Evolutionary conservation across 2,888 invertebrate species (phyloP), one percentile per base, ranked within the genome.

Genomic region (Caenorhabditis uteleia): DNA sequence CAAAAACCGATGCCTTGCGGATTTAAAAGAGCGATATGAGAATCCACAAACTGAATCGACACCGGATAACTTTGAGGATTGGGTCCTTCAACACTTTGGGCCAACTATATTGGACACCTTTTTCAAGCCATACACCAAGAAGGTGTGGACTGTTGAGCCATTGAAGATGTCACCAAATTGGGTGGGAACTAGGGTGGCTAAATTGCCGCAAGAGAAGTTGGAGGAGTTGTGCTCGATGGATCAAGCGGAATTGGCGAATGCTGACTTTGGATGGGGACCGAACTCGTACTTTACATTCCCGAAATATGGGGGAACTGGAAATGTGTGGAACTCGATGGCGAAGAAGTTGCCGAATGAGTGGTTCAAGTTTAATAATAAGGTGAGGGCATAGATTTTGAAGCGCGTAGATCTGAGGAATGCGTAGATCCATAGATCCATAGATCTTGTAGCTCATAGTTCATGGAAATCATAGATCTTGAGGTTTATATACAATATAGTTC

Each of bases 261-360:
- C 81, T 29, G 82, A 83, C 43, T 78, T 82, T 36, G 80, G 81
- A 42, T 82, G 82, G 82, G 82, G 81, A 34, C 82, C 82, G 7
- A 82, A 82, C 54, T 75, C 77, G 6, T 68, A 64, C 23, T 82
- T 82, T 70, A 73, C 76, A 8, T 83, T 83, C 69, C 82, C 82
- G 16, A 80, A 74, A 50, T 76, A 79, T 66, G 82, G 82, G 40
- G 82, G 82, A 36, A 82, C 82, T n/a, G 82, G 82, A 40, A 77
- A 78, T 21, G 80, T 82, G 8, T 82, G 82, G 82, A 70, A 66
- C 40, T 65, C 75, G 25, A 80, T 82, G 79, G 72, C 74, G 7
- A 67, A 74, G 40, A 80, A 79, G 60, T 53, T 82, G 44, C 80
- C 80, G 12, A 51, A 60, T 7, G 66, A 77, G 20, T 82, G 82